phyloP scores from a whole-genome alignment of 2,113 vertebrate genomes.

The Bubo scandiacus region DNA sequence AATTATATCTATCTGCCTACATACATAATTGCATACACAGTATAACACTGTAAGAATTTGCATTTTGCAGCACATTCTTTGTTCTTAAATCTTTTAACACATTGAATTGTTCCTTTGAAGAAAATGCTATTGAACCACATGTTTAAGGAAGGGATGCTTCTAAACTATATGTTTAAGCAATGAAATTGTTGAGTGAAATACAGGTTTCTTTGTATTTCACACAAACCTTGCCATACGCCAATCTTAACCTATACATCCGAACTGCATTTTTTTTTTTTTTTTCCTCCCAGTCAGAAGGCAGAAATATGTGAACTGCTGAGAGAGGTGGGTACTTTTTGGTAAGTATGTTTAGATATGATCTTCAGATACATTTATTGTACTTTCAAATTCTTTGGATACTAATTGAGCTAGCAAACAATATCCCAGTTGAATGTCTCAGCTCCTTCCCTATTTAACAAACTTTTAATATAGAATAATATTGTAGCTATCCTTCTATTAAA shows the following conservation, averaged over 20 bases:
- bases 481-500: slow-evolving; percentile 16
- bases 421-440: neutral
- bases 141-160: slow-evolving; percentile 62
- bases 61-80: slow-evolving; percentile 66
- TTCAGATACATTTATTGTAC: slow-evolving; percentile 44
- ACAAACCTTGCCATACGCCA: slow-evolving; percentile 40
- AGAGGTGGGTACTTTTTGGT: slow-evolving; percentile 49
- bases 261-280: neutral
- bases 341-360: slow-evolving; percentile 56
- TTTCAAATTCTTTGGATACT: slow-evolving; percentile 43
- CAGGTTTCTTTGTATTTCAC: slow-evolving; percentile 50
- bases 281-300: slow-evolving; percentile 31
- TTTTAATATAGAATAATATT: slow-evolving; percentile 27
- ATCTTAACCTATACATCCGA: slow-evolving; percentile 28
- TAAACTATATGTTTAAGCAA: slow-evolving; percentile 62
- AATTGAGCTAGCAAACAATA: slow-evolving; percentile 33
- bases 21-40: slow-evolving; percentile 63
- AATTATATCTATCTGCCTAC: slow-evolving; percentile 67
- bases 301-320: slow-evolving; percentile 29
- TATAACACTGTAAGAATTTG: slow-evolving; percentile 50
- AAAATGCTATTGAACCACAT: slow-evolving; percentile 55
- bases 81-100: slow-evolving; percentile 69
- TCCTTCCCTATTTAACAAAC: slow-evolving; percentile 14
- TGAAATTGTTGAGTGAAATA: slow-evolving; percentile 49
- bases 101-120: slow-evolving; percentile 56